Base-by-base conservation (phyloP, 2,888 invertebrate species). In the Globia sparganii region DNA sequence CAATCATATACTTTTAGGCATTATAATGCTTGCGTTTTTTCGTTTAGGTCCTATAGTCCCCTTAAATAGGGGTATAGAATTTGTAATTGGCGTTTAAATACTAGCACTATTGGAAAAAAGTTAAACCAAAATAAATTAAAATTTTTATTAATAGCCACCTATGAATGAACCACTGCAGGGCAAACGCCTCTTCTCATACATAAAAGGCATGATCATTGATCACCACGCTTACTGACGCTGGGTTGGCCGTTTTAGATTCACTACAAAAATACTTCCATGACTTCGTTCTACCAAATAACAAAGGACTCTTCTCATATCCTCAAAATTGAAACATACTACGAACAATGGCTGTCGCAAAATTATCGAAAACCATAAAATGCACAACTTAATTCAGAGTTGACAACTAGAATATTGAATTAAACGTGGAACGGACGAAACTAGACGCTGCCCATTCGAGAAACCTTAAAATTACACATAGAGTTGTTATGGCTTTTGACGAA, bases 391-490 rank as follows among this genome's bases (percentile, higher is more conserved):
- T 90, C 80, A 74, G 79, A 90, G 86, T 87, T 83, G 80, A 82
- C 86, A 82, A 89, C 82, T 87, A 81, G 76, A 83, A 86, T 81
- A 78, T 80, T 74, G 43, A 59, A 71, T 77, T 75, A 84, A 85
- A 78, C 79, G 64, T 77, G 65, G 49, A 68, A 49, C 58, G 66
- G 68, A 65, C 68, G 72, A n/a, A 67, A 64, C 73, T 37, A 75
- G 76, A 74, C 81, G 64, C 64, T 37, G 61, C 70, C 49, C 69
- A 76, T 77, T 85, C 74, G 81, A 58, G 90, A 90, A 87, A 85
- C 90, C 90, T 83, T 89, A 90, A 88, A 90, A 86, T 75, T 77
- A 80, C 81, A 72, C 81, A 78, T 67, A 68, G 75, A 87, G 78
- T 85, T 85, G 81, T 78, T 69, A 34, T 64, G 59, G 70, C 78